Evolutionary conservation across 2,113 vertebrate genomes (phyloP).

Genomic region (Phyllopteryx taeniolatus): DNA sequence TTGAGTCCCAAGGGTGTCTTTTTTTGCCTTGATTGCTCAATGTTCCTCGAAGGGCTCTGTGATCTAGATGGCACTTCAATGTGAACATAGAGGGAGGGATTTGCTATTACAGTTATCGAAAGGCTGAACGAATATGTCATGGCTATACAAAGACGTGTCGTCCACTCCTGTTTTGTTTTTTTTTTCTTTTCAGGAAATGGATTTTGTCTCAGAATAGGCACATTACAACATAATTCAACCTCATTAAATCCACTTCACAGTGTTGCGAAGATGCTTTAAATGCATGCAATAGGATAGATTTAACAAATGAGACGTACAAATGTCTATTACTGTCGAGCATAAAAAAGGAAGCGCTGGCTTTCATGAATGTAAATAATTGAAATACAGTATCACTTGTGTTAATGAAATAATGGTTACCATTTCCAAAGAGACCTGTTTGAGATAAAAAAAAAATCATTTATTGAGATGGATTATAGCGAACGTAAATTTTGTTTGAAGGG

Average conservation of each 20-base stretch:
- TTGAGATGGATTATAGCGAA: constrained; percentile 43
- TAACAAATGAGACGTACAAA: not conserved
- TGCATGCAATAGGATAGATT: constrained; percentile 18
- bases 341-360: not conserved
- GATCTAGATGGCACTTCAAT: constrained; percentile 39
- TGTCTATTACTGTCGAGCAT: not conserved
- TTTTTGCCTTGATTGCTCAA: constrained; percentile 34
- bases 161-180: constrained; percentile 20
- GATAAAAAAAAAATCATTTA: constrained; percentile 28
- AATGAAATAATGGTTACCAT: constrained; percentile 1
- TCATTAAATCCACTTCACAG: constrained; percentile 41
- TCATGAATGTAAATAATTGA: not conserved
- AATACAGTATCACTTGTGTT: not conserved
- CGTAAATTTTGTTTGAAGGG: constrained; percentile 48
- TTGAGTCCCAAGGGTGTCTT: constrained; percentile 42
- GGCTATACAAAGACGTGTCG: constrained; percentile 14
- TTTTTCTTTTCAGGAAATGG: constrained; percentile 22
- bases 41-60: constrained; percentile 46
- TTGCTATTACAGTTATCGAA: constrained; percentile 42
- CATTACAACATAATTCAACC: constrained; percentile 47
- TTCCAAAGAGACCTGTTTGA: constrained; percentile 23
- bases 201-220: constrained; percentile 36
- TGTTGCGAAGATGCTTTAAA: constrained; percentile 36
- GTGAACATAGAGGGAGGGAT: constrained; percentile 34
- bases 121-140: constrained; percentile 52